Evolutionary conservation across 2,888 invertebrate genomes (phyloP), one percentile per base, ranked within the genome.

Genomic region (Campaea margaritaria): DNA sequence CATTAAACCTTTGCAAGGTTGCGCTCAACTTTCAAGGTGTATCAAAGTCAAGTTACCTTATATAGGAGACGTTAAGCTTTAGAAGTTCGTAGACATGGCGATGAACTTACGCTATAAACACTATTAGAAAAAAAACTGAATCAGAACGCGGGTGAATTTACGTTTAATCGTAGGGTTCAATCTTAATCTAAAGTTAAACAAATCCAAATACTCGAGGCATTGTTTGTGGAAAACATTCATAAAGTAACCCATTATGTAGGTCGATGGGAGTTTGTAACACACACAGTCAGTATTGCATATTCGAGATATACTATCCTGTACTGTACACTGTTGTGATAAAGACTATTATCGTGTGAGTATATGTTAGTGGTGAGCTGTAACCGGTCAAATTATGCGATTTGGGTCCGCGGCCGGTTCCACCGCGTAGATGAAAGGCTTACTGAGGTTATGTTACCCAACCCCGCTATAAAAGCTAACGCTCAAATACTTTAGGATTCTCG

Each of bases 371-470:
- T 60, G 57, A 63, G 64, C 65, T 69, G 64, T 68, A 65, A 65
- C 67, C 71, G 69, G 67, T 68, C 71, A 80, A 81, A 82, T 83
- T 79, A 83, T 81, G 75, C 75, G 76, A 76, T 73, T 67, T 65
- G 67, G 73, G 65, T 74, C 73, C 68, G 67, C 69, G 67, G 69
- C 66, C 67, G 64, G 59, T 64, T 68, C 69, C 65, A 55, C 68
- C 64, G 60, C 73, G 59, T 72, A 79, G 78, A 83, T 82, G 78
- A 83, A 83, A 83, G 81, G 79, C 78, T 82, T 83, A 78, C 77
- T 51, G 66, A 73, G 75, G 77, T 73, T 77, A 76, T 72, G 72
- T 70, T 68, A 65, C 68, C 74, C 70, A 67, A 72, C 74, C 75
- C 70, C 65, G 69, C 74, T 67, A 70, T 79, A 74, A 81, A 73